phyloP scores from a whole-genome alignment of 2,113 vertebrate genomes.

The Oryzias woworae region DNA sequence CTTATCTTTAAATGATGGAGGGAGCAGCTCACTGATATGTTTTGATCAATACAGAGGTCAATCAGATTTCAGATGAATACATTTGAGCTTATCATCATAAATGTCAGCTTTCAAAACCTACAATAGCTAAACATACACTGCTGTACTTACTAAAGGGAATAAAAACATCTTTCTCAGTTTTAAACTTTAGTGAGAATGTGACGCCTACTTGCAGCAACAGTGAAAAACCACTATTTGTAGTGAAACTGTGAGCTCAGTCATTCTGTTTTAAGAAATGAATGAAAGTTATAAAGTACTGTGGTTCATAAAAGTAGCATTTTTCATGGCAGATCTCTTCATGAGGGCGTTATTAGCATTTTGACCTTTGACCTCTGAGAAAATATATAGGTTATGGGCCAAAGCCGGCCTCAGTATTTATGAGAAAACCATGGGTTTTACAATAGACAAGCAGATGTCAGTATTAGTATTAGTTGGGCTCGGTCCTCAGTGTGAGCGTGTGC shows the following conservation, averaged over 20 bases:
- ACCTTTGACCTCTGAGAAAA: constrained; percentile 61
- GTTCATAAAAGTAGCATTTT: not conserved
- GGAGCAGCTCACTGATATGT: constrained; percentile 50
- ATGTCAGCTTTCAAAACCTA: constrained; percentile 27
- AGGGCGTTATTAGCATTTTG: constrained; percentile 59
- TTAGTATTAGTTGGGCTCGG: constrained; percentile 55
- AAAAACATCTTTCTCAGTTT: too few species aligned
- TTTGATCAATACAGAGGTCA: constrained; percentile 42
- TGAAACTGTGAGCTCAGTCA: too few species aligned
- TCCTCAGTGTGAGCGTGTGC: constrained; percentile 41
- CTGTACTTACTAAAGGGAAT: too few species aligned
- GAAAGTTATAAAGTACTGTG: not conserved
- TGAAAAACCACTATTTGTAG: too few species aligned
- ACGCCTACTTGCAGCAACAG: too few species aligned
- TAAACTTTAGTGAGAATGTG: too few species aligned
- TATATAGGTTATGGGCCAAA: constrained; percentile 69
- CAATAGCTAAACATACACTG: too few species aligned
- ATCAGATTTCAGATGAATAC: constrained; percentile 35
- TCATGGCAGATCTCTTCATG: constrained; percentile 51
- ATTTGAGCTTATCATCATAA: constrained; percentile 37
- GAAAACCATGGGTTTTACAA: constrained; percentile 63
- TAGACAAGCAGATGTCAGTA: constrained; percentile 71
- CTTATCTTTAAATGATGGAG: constrained; percentile 57
- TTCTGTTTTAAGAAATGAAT: not conserved
- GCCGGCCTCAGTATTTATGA: constrained; percentile 69